phyloP scores from a whole-genome alignment of 2,888 invertebrate genomes.

The Clepsis dumicolana region DNA sequence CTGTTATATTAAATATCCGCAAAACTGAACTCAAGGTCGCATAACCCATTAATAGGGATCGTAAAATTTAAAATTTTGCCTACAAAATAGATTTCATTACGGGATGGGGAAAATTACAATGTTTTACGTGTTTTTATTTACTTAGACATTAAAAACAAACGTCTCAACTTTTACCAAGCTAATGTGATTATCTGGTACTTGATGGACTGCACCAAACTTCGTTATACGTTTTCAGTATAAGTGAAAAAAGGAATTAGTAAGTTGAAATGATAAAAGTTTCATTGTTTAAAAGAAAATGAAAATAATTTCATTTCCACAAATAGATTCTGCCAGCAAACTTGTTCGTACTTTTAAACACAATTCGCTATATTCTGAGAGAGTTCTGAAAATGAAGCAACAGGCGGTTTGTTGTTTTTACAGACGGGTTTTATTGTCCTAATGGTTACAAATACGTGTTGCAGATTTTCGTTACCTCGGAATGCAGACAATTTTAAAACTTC shows the following conservation, averaged over 20 bases:
- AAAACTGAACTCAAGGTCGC: conserved; percentile 27
- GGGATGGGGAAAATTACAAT: background rate
- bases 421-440: background rate
- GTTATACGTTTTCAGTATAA: conserved; percentile 3
- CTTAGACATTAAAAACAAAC: background rate
- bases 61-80: conserved; percentile 12
- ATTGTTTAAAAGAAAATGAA: conserved; percentile 10
- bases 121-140: conserved; percentile 9
- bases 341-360: conserved; percentile 12
- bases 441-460: background rate
- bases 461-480: background rate
- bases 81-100: conserved; percentile 16
- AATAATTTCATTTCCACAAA: conserved; percentile 8
- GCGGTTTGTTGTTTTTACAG: background rate
- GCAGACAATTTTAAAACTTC: background rate
- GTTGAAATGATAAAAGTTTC: conserved; percentile 21
- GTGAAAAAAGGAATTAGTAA: conserved; percentile 15
- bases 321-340: conserved; percentile 1
- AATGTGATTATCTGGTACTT: conserved; percentile 8
- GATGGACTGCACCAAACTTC: conserved; percentile 12
- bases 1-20: conserved; percentile 30
- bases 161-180: background rate
- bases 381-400: background rate
- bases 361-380: background rate
- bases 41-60: conserved; percentile 14